Evolutionary conservation across 2,888 invertebrate genomes (phyloP).

Genomic region (Eupeodes luniger): DNA sequence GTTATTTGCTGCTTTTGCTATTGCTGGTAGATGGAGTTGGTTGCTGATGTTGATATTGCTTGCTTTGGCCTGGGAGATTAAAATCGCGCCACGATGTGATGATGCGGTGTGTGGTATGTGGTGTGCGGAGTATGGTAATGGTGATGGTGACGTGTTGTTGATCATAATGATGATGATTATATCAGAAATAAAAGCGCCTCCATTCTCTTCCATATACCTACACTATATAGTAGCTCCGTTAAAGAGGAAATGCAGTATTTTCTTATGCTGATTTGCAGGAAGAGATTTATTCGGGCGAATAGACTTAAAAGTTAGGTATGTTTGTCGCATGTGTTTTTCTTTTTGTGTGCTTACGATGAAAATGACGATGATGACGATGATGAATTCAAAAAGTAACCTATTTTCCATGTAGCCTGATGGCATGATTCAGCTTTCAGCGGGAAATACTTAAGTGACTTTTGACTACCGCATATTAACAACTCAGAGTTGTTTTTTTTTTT

Average conservation of each 20-base stretch:
- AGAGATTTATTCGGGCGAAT: slow-evolving; percentile 52
- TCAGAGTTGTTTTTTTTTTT: neutral
- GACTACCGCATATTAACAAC: slow-evolving; percentile 19
- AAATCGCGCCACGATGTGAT: slow-evolving; percentile 58
- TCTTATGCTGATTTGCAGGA: slow-evolving; percentile 55
- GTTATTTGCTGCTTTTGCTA: neutral
- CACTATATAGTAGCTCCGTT: too few species aligned
- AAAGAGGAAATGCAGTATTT: slow-evolving; percentile 61
- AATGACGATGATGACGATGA: neutral
- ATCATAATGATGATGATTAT: slow-evolving; percentile 80
- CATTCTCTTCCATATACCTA: neutral
- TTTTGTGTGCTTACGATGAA: neutral
- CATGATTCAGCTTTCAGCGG: slow-evolving; percentile 24
- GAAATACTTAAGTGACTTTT: slow-evolving; percentile 17
- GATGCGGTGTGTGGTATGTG: slow-evolving; percentile 13
- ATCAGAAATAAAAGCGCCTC: slow-evolving; percentile 52
- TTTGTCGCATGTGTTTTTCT: neutral
- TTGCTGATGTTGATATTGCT: slow-evolving; percentile 45
- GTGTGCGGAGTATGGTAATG: neutral
- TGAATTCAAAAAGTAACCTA: slow-evolving; percentile 60
- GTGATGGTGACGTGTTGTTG: slow-evolving; percentile 76
- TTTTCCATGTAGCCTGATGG: slow-evolving; percentile 46
- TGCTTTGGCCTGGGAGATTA: slow-evolving; percentile 55
- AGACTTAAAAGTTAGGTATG: neutral
- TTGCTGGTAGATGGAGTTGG: neutral